Evolutionary conservation across 37 sponge, comb jelly and placozoan genomes (phyloP).

Genomic region (Hexactinellida sp.): DNA sequence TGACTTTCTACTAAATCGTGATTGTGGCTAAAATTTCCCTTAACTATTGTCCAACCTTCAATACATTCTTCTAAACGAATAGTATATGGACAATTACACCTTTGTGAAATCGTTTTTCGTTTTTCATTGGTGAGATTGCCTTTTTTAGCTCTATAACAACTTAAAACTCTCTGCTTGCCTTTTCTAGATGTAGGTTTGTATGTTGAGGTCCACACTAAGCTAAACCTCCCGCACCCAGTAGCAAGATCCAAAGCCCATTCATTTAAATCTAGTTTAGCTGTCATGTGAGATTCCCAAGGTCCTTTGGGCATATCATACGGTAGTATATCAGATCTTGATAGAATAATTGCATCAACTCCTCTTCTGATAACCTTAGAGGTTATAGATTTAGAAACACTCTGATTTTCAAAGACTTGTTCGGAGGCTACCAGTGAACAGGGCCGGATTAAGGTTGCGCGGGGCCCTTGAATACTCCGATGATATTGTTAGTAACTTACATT

Average conservation of each 20-base stretch:
- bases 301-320: neutral
- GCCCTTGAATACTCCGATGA: too few relatives aligned
- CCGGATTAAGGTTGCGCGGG: too few relatives aligned
- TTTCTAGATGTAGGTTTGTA: neutral
- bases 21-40: neutral
- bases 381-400: neutral
- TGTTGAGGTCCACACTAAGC: neutral
- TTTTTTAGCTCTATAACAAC: neutral
- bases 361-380: neutral
- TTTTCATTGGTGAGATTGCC: neutral
- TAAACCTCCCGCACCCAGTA: neutral
- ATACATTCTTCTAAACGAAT: neutral
- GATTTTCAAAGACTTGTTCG: too few relatives aligned
- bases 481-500: too few relatives aligned
- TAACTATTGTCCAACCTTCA: neutral
- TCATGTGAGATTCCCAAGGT: neutral
- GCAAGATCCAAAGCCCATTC: neutral
- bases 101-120: neutral
- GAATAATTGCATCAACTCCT: neutral
- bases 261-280: neutral
- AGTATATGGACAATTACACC: neutral
- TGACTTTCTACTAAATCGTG: neutral
- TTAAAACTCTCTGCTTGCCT: neutral
- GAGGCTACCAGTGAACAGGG: too few relatives aligned
- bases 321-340: neutral